These are phyloP conservation scores for Torymus aiolomorphi DNA, from an alignment of 2,888 invertebrate species.

Conservation along the genomic window DNA sequence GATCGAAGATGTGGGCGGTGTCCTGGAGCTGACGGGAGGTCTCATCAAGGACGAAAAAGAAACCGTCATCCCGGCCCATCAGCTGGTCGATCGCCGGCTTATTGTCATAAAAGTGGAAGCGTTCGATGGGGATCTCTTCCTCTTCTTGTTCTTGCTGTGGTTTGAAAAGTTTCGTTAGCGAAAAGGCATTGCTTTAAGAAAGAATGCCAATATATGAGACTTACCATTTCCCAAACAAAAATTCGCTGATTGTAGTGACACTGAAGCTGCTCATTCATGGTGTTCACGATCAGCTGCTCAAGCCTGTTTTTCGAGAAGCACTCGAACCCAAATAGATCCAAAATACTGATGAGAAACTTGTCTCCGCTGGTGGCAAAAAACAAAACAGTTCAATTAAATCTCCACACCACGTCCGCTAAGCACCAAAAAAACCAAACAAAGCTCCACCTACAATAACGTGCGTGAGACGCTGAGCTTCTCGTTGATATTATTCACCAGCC, in stretches of 20 bases:
- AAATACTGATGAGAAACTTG: conserved; percentile 86
- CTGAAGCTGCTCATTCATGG: conserved; percentile 94
- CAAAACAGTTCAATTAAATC: not conserved
- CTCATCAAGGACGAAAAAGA: conserved; percentile 91
- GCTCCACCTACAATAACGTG: conserved; percentile 87
- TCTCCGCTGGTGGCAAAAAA: conserved; percentile 82
- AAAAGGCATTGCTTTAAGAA: not conserved
- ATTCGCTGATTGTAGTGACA: conserved; percentile 94
- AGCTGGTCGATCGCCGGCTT: conserved; percentile 91
- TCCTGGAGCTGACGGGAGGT: conserved; percentile 86
- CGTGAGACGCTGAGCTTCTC: conserved; percentile 88
- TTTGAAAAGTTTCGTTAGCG: conserved; percentile 2
- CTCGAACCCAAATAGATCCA: conserved; percentile 96
- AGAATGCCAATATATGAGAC: conserved; percentile 19
- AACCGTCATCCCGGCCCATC: conserved; percentile 88
- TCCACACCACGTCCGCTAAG: no score
- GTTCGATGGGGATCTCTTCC: conserved; percentile 85
- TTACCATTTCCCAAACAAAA: conserved; percentile 92
- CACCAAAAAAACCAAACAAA: not conserved
- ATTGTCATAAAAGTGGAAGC: conserved; percentile 90
- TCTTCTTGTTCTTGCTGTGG: conserved; percentile 83
- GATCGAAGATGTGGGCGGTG: conserved; percentile 83
- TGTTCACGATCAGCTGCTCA: conserved; percentile 92
- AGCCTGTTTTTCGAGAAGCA: conserved; percentile 90
- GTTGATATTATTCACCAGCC: conserved; percentile 91